Evolutionary conservation across 2,113 vertebrate genomes (phyloP).

Genomic region (Salvelinus alpinus): DNA sequence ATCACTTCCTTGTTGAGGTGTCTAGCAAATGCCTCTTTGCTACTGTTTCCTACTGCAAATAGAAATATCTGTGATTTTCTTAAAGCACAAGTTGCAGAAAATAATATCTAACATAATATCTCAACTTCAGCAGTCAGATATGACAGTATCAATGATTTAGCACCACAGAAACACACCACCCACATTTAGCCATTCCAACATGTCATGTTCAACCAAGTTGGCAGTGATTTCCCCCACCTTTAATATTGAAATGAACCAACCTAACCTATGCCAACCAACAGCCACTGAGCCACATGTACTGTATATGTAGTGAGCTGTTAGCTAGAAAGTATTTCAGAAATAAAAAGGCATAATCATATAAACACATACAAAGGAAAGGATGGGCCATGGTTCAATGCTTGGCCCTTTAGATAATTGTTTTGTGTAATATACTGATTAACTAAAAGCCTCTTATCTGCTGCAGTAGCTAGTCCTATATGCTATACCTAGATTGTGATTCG

Average conservation of each 20-base stretch:
- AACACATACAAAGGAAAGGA: background rate
- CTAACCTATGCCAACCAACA: background rate
- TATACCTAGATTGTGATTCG: background rate
- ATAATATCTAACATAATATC: background rate
- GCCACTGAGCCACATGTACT: background rate
- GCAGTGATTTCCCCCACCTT: background rate
- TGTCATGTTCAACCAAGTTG: constrained; percentile 6
- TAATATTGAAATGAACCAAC: background rate
- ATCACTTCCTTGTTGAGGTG: background rate
- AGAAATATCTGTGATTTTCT: background rate
- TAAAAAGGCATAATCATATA: background rate
- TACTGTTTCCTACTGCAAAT: background rate
- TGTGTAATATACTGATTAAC: background rate
- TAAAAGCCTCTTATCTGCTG: background rate
- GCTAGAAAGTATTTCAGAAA: background rate
- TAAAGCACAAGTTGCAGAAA: background rate
- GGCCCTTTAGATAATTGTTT: background rate
- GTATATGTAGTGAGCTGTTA: background rate
- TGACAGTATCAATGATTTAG: background rate
- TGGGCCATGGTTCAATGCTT: background rate
- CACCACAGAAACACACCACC: constrained; percentile 4
- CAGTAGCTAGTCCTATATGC: background rate
- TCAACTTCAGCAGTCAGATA: background rate
- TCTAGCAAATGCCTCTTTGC: background rate
- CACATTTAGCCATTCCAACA: background rate